Conservation (phyloP, 2,888 invertebrate genomes). For the Gerris lacustris region DNA sequence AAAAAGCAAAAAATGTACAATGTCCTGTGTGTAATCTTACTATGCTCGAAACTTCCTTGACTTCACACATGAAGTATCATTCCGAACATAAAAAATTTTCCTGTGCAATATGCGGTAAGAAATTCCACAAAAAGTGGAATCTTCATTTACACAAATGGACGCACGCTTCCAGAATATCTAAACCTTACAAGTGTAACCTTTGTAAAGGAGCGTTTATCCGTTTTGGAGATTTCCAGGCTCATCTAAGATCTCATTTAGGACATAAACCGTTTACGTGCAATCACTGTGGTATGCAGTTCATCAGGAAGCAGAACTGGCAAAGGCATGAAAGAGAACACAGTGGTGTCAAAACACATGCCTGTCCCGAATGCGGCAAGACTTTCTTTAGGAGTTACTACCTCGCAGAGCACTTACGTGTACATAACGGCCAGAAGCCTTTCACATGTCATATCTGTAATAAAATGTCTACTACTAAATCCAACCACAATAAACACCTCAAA, state of each 20-base stretch:
- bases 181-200: slow-evolving; percentile 70
- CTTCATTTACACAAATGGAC: slow-evolving; percentile 80
- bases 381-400: slow-evolving; percentile 80
- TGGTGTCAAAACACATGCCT: slow-evolving; percentile 57
- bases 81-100: slow-evolving; percentile 61
- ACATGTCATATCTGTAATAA: slow-evolving; percentile 81
- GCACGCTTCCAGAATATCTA: slow-evolving; percentile 67
- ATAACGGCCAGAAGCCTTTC: slow-evolving; percentile 69
- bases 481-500: slow-evolving; percentile 79
- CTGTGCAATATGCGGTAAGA: slow-evolving; percentile 71
- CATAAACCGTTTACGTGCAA: slow-evolving; percentile 78
- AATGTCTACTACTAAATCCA: slow-evolving; percentile 76
- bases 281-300: slow-evolving; percentile 79
- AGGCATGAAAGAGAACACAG: slow-evolving; percentile 76
- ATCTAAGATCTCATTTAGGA: slow-evolving; percentile 74
- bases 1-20: slow-evolving; percentile 48
- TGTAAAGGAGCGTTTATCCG: slow-evolving; percentile 77
- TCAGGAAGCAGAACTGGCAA: slow-evolving; percentile 75
- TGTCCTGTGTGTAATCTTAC: slow-evolving; percentile 69
- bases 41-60: slow-evolving; percentile 65
- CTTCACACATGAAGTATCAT: slow-evolving; percentile 51
- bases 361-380: slow-evolving; percentile 64
- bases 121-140: slow-evolving; percentile 83
- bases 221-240: slow-evolving; percentile 64
- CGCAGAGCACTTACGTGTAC: slow-evolving; percentile 74